Evolutionary conservation across 2,888 invertebrate species (phyloP), one percentile per base, ranked within the genome.

Genomic region (Zaprionus lineosus): DNA sequence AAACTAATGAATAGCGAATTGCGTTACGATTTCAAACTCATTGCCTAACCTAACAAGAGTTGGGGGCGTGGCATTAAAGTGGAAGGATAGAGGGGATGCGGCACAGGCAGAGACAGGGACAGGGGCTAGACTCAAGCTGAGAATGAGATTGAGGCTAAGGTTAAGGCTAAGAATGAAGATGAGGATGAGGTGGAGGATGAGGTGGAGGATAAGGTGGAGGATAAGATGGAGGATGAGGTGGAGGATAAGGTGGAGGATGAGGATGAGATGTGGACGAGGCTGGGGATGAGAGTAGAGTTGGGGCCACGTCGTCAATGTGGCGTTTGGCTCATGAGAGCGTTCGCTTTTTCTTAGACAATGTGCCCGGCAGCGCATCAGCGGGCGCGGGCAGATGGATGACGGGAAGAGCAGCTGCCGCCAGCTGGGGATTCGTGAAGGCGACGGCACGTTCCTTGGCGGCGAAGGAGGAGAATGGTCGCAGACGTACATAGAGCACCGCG

Each of bases 401-500:
- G 16, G 89, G 88, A 53, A 89, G 56, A 26, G 83, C 65, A 9
- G 71, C 76, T 6, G 77, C 79, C 39, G 87, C 71, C 29, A 89
- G 61, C 55, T 89, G 89, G 0, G 89, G 89, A 86, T 89, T 89
- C 74, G 89, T 89, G 52, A 87, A 90, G 48, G 90, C 88, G 2
- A 89, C 89, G 8, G 89, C 84, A 8, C 87, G 84, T 70, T 90
- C 89, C 68, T 90, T 90, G 74, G 90, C 89, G 9, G 89, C 75
- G 31, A 88, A 86, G 12, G 92, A 90, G 2, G 92, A 91, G 73
- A 95, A 94, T 9, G 95, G 95, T 77, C 95, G 92, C 81, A 97
- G 91, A 76, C 95, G 93, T 36, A 97, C 92, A 89, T 96, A 97
- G 11, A 97, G 91, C 81, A 97, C 94, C 14, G 96, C 95, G 41